phyloP scores from a whole-genome alignment of 92 coral and sea anemone species.

The Actinostola sp. region DNA sequence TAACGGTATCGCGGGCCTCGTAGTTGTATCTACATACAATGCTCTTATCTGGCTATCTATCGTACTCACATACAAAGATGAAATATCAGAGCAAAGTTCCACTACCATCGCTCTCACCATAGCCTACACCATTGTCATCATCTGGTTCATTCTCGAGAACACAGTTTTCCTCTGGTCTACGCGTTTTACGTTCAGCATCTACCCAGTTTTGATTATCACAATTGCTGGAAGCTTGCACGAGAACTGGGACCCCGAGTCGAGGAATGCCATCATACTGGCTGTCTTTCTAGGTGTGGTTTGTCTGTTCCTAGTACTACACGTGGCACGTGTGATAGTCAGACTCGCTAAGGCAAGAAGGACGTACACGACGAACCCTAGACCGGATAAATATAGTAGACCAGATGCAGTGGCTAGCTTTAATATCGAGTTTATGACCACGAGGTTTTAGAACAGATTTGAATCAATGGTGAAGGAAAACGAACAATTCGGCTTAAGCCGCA shows the following conservation, averaged over 20 bases:
- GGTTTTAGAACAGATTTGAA: slow-evolving; percentile 1
- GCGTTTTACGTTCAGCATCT: slow-evolving; percentile 42
- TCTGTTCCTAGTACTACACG: slow-evolving; percentile 18
- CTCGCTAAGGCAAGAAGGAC: slow-evolving; percentile 27
- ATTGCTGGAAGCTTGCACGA: slow-evolving; percentile 12
- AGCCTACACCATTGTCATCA: not conserved
- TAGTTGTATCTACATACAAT: slow-evolving; percentile 2
- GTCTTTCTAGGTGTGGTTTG: not conserved
- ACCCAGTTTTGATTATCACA: slow-evolving; percentile 21
- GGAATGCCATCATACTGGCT: slow-evolving; percentile 24
- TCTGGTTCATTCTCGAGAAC: slow-evolving; percentile 37
- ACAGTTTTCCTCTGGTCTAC: slow-evolving; percentile 30
- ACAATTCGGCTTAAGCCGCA: too few species aligned
- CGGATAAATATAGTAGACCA: too few species aligned
- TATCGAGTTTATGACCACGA: slow-evolving; percentile 28
- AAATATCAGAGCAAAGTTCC: slow-evolving; percentile 20
- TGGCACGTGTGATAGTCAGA: slow-evolving; percentile 20
- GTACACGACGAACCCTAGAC: slow-evolving; percentile 10
- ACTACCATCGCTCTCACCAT: slow-evolving; percentile 26
- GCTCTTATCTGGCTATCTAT: slow-evolving; percentile 23
- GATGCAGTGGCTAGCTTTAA: not conserved
- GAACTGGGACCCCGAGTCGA: slow-evolving; percentile 37
- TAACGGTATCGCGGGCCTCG: slow-evolving; percentile 20
- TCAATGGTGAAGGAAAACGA: too few species aligned
- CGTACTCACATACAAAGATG: slow-evolving; percentile 15